A percentile compares a stretch with the other conserved stretches of the same genome.
Evolutionary conservation across 2,113 vertebrate genomes (phyloP).

Genomic region (Elaphurus davidianus): DNA sequence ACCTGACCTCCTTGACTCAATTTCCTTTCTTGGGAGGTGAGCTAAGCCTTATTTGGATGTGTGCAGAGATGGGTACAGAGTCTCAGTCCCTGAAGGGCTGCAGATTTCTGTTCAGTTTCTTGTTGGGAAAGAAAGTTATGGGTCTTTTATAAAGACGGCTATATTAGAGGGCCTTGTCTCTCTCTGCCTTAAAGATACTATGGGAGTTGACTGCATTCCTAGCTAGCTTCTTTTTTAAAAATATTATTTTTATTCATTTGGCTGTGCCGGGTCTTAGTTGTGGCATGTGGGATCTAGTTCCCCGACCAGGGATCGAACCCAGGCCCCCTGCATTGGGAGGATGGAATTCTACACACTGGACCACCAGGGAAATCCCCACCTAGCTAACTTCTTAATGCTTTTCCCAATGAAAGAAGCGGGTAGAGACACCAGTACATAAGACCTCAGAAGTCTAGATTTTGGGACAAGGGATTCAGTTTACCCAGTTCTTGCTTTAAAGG

Average conservation of each 20-base stretch:
- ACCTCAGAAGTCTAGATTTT: background rate
- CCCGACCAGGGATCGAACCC: background rate
- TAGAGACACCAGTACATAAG: background rate
- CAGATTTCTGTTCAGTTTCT: background rate
- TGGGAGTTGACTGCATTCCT: background rate
- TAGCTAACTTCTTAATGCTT: background rate
- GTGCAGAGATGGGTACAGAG: background rate
- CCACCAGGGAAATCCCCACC: background rate
- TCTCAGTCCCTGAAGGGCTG: background rate
- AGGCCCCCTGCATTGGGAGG: background rate
- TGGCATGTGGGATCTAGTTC: background rate
- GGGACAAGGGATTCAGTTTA: background rate
- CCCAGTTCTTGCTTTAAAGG: background rate
- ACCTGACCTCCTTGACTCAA: background rate
- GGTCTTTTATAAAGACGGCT: background rate
- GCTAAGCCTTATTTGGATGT: background rate
- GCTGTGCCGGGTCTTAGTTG: rapidly evolving
- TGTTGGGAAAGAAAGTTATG: background rate
- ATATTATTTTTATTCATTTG: background rate
- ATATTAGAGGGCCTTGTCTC: too few relatives aligned
- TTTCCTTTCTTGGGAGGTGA: background rate
- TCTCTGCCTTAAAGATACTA: background rate
- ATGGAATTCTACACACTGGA: background rate
- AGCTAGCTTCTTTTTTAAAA: background rate
- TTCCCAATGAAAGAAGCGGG: background rate